Base-by-base conservation (phyloP, 2,888 invertebrate genomes). In the Aelia acuminata region DNA sequence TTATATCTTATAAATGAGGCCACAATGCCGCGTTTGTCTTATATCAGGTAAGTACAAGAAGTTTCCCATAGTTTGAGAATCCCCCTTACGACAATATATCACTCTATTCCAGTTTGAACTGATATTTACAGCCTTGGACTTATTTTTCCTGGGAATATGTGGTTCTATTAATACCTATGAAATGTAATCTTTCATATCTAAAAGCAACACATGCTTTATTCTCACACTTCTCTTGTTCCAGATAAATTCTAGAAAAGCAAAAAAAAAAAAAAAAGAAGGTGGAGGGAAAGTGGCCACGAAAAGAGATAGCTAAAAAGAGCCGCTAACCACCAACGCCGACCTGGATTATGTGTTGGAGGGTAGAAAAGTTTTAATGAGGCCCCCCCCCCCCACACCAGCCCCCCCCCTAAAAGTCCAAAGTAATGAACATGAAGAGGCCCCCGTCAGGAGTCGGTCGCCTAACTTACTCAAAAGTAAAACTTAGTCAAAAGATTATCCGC, bases 271-370 rank as follows among this genome's bases (percentile, higher is more conserved):
- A 43, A 15, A 80, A 11, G 80, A 47, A 80, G 5, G n/a, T n/a
- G n/a, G 39, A n/a, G 43, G 13, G 13, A 80, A 80, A 47, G 80
- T 80, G 15, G 80, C 22, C 43, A 43, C 43, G 43, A n/a, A 80
- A 80, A 80, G 80, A 80, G 80, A 80, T 80, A 80, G 80, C 80
- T 80, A 80, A 80, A 80, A 80, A 80, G 43, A 47, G 80, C 80
- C 80, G 80, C 80, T 80, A 80, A 80, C 80, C 80, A 39, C 75
- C 22, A 43, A 10, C 43, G 80, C 80, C 43, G 80, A 80, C 43
- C 80, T 80, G 80, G 80, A 80, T 80, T 80, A 80, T 80, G 80
- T 80, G 80, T 80, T 80, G 80, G 80, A 80, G 80, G 80, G 80
- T 43, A 80, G 80, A 80, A 80, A 80, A 80, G 43, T 80, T 80